Conservation (phyloP, 2,113 vertebrate genomes). For the Stigmatopora argus region DNA sequence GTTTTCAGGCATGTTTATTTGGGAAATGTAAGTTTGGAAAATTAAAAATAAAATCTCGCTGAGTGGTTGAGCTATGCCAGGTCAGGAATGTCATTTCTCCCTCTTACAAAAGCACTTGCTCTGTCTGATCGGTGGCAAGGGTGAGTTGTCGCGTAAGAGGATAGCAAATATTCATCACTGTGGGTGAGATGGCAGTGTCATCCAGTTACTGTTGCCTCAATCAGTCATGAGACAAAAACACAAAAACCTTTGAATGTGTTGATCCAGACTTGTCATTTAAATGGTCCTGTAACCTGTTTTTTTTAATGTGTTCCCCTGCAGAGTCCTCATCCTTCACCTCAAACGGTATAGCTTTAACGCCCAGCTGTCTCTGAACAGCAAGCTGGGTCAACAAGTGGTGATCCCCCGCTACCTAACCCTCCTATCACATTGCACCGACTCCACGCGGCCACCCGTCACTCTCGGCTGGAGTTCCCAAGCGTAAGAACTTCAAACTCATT, state of each 20-base stretch:
- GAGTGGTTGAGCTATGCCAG: too few relatives aligned
- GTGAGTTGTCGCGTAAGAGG: slow-evolving; percentile 63
- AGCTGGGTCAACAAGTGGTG: slow-evolving; percentile 92
- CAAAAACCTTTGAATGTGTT: too few relatives aligned
- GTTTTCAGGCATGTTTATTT: too few relatives aligned
- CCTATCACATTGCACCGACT: slow-evolving; percentile 86
- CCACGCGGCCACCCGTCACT: slow-evolving; percentile 78
- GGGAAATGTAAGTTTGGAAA: too few relatives aligned
- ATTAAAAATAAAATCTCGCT: too few relatives aligned
- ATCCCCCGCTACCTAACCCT: slow-evolving; percentile 91
- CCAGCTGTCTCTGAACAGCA: slow-evolving; percentile 90
- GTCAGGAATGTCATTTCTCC: neutral
- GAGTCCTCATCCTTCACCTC: slow-evolving; percentile 94
- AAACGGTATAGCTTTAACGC: slow-evolving; percentile 97
- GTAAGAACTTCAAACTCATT: slow-evolving; percentile 72
- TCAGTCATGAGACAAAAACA: slow-evolving; percentile 57
- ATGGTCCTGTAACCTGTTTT: too few relatives aligned
- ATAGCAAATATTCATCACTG: slow-evolving; percentile 52
- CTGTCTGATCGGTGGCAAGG: slow-evolving; percentile 46
- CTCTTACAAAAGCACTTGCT: slow-evolving; percentile 63
- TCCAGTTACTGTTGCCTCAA: slow-evolving; percentile 56
- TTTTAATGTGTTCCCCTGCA: slow-evolving; percentile 43
- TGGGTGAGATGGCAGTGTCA: slow-evolving; percentile 62
- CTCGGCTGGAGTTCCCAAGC: slow-evolving; percentile 80
- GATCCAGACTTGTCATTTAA: too few relatives aligned